Evolutionary conservation across 1,140 invertebrate genomes (phyloP), one percentile per base, ranked within the genome.

Genomic region (Drosophila willistoni): DNA sequence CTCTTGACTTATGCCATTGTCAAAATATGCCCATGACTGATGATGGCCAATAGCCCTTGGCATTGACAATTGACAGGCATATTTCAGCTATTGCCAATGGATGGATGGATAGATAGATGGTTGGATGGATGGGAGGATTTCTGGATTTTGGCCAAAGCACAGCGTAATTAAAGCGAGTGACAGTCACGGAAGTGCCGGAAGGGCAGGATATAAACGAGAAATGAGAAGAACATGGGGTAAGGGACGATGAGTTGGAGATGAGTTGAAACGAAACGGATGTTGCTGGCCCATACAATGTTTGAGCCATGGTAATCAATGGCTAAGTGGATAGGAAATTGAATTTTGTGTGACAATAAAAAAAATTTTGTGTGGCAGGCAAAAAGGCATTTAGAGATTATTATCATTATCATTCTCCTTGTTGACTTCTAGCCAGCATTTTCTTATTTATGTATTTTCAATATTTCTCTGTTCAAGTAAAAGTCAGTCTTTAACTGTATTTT

Each of bases 11-110:
- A 86, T 87, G 84, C 83, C 83, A 87, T 76, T 86, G 83, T 86
- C 83, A 73, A 87, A 87, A 87, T 83, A 83, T 83, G 79, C 65
- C 84, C 79, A 79, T 83, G 84, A 86, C 79, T 83, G 83, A 86
- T 86, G 84, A 79, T 79, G 55, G 67, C 75, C 69, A 65, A 71
- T 22, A 55, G 68, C 59, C 17, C 65, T 44, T 36, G 25, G 56
- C 42, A 25, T 44, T 57, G 57, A 34, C 33, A 68, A 73, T 56
- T 76, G 77, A 68, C 64, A 76, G 73, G 68, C 70, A 87, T 89
- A 87, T 79, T 86, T 87, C 71, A 60, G 64, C 69, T 68, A 86
- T 82, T 86, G 83, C 17, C 44, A 9, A 12, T 51, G 44, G 44
- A 51, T 51, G 19, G 9, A 36, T 9, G 33, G 33, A 17, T 10